phyloP scores from a whole-genome alignment of 2,888 invertebrate genomes.

The Hydropsyche betteni region DNA sequence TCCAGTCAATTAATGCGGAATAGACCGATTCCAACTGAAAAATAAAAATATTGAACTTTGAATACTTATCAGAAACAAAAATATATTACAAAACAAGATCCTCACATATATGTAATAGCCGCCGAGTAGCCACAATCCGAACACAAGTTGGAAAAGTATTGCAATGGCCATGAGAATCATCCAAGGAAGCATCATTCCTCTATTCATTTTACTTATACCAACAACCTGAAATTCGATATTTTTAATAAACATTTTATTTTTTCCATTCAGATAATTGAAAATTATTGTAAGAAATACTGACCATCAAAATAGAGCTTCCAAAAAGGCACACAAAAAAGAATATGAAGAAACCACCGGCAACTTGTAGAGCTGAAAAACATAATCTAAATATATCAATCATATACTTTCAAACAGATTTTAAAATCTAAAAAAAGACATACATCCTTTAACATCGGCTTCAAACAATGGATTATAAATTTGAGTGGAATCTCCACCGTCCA shows the following conservation, averaged over 20 bases:
- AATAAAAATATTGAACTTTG: slow-evolving; percentile 10
- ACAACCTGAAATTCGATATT: slow-evolving; percentile 59
- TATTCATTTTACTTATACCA: slow-evolving; percentile 73
- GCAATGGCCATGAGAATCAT: slow-evolving; percentile 73
- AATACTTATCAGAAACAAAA: slow-evolving; percentile 6
- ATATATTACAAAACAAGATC: slow-evolving; percentile 52
- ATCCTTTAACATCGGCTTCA: slow-evolving; percentile 82
- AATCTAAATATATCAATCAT: not conserved
- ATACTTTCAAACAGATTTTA: slow-evolving; percentile 10
- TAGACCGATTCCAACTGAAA: slow-evolving; percentile 82
- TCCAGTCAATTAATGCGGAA: slow-evolving; percentile 77
- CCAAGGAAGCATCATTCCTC: slow-evolving; percentile 88
- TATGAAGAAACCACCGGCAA: slow-evolving; percentile 73
- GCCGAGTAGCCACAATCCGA: slow-evolving; percentile 85
- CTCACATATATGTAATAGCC: slow-evolving; percentile 93
- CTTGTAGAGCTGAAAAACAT: slow-evolving; percentile 72
- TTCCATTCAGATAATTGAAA: not conserved
- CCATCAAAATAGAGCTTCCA: slow-evolving; percentile 67
- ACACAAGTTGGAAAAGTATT: slow-evolving; percentile 78
- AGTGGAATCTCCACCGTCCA: slow-evolving; percentile 88
- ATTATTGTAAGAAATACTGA: slow-evolving; percentile 52
- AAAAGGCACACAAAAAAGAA: slow-evolving; percentile 66
- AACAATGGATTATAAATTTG: slow-evolving; percentile 90
- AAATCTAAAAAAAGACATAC: slow-evolving; percentile 63
- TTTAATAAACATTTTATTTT: slow-evolving; percentile 9